These are phyloP conservation scores for Drosophila quadrilineata DNA, from an alignment of 1,140 invertebrate species.

Conservation along the genomic window DNA sequence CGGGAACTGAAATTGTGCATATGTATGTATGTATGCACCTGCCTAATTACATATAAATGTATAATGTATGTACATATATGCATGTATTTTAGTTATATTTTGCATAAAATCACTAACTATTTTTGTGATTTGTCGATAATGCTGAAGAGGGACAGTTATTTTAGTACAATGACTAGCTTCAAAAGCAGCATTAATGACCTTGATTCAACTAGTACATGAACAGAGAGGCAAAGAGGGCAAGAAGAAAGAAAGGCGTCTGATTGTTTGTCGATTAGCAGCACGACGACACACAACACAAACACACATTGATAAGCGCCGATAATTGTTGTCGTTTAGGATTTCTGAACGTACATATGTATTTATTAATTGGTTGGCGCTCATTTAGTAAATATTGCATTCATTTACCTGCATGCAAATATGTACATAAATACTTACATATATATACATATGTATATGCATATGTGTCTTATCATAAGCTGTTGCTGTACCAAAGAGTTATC, in stretches of 20 bases:
- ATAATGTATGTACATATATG: neutral
- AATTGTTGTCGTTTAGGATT: no score
- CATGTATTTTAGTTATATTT: neutral
- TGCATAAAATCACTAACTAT: slow-evolving; percentile 8
- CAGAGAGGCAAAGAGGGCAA: no score
- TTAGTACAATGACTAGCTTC: neutral
- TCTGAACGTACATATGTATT: neutral
- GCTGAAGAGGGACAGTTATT: slow-evolving; percentile 10
- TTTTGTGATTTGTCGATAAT: slow-evolving; percentile 11
- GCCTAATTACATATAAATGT: no score
- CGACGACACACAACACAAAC: no score
- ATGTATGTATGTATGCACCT: neutral
- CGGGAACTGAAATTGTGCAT: neutral
- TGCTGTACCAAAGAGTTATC: no score
- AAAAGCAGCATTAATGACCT: neutral
- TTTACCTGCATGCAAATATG: neutral
- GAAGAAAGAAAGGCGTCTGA: neutral
- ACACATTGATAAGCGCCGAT: neutral
- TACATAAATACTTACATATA: neutral
- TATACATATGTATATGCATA: neutral
- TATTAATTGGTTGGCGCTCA: no score
- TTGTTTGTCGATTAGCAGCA: neutral
- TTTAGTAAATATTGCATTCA: slow-evolving; percentile 7
- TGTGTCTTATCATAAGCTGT: no score
- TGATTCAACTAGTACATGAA: neutral